A percentile compares a stretch with the other conserved stretches of the same genome.
These are phyloP conservation scores for Nomada lathburiana DNA, from an alignment of 2,888 invertebrate species.

Conservation along the genomic window DNA sequence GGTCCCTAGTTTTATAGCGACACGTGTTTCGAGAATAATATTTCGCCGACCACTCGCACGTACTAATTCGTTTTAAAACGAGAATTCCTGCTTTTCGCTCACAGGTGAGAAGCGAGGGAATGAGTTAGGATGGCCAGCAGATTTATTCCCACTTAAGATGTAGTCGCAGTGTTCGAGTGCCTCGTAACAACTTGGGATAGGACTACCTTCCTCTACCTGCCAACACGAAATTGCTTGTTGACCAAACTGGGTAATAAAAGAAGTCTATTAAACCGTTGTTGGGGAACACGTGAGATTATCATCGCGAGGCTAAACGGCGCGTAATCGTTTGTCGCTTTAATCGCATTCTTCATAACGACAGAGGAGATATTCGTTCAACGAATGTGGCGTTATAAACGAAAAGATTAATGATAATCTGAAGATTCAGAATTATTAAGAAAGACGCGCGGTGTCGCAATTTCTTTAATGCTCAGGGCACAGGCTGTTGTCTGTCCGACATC, in stretches of 20 bases:
- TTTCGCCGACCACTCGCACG: conserved; percentile 15
- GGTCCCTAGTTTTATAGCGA: conserved; percentile 6
- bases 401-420: background rate
- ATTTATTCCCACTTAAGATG: conserved; percentile 61
- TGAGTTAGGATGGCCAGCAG: conserved; percentile 47
- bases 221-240: conserved; percentile 74
- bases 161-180: conserved; percentile 52
- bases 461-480: conserved; percentile 45
- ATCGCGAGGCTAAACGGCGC: conserved; percentile 31
- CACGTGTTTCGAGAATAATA: conserved; percentile 22
- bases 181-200: conserved; percentile 57
- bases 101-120: conserved; percentile 25
- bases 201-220: conserved; percentile 73
- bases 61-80: conserved; percentile 46
- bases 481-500: conserved; percentile 76
- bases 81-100: background rate
- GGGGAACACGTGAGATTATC: conserved; percentile 39
- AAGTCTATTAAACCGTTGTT: conserved; percentile 72
- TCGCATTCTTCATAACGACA: background rate
- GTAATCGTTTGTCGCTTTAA: conserved; percentile 21
- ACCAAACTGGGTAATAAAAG: conserved; percentile 74
- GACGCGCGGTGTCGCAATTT: background rate
- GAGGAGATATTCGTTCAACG: background rate
- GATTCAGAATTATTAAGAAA: background rate
- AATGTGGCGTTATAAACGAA: background rate